Evolutionary conservation across 1,140 invertebrate genomes (phyloP).

Genomic region (Drosophila carrolli): DNA sequence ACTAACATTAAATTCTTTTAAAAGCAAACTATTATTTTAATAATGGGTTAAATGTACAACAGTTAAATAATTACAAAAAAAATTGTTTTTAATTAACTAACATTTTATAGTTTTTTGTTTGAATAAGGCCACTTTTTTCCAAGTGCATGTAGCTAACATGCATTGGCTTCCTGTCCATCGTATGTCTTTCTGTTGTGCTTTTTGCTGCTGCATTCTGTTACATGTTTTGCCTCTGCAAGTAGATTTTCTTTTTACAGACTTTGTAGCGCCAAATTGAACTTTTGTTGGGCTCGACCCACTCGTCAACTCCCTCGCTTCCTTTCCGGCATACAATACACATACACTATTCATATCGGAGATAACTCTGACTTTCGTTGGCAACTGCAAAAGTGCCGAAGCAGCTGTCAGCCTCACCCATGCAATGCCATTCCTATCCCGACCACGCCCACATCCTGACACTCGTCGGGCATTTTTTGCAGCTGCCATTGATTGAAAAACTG

Average conservation of each 20-base stretch:
- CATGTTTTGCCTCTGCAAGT: constrained; percentile 72
- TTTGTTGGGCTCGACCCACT: constrained; percentile 58
- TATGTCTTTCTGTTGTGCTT: constrained; percentile 43
- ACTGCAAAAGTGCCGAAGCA: constrained; percentile 49
- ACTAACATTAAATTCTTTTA: too few species aligned
- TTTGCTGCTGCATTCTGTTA: constrained; percentile 51
- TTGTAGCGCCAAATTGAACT: constrained; percentile 81
- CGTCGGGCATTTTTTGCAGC: constrained; percentile 9
- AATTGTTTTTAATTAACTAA: too few species aligned
- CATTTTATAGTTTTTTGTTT: not conserved
- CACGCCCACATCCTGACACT: constrained; percentile 30
- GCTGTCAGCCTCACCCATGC: constrained; percentile 43
- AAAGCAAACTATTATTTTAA: too few species aligned
- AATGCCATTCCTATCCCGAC: constrained; percentile 13
- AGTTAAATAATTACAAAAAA: too few species aligned
- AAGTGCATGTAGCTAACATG: constrained; percentile 47
- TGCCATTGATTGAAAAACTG: constrained; percentile 40
- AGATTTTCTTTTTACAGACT: constrained; percentile 73
- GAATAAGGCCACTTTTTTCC: not conserved
- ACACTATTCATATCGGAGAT: constrained; percentile 41
- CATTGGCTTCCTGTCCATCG: constrained; percentile 68
- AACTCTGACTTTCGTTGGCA: constrained; percentile 35
- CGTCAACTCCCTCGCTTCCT: constrained; percentile 9
- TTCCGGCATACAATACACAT: constrained; percentile 7
- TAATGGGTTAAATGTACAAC: too few species aligned